These are phyloP conservation scores for Punctoribates punctum DNA, from an alignment of 2,888 invertebrate species.

Conservation along the genomic window DNA sequence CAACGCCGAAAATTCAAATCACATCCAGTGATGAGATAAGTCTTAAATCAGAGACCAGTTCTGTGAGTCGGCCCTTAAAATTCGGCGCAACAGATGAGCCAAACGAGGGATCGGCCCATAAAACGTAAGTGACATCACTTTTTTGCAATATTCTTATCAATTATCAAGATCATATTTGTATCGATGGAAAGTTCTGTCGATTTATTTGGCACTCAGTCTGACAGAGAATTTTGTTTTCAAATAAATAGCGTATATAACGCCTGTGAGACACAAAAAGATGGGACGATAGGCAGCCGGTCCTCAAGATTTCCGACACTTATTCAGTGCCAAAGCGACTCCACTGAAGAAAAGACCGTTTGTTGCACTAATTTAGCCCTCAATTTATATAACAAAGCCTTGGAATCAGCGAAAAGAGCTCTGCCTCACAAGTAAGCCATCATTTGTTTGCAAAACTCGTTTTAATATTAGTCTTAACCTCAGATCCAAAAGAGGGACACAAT, in stretches of 20 bases:
- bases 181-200: too few relatives aligned
- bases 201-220: too few relatives aligned
- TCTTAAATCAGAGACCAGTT: neutral
- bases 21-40: neutral
- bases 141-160: too few relatives aligned
- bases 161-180: too few relatives aligned
- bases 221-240: too few relatives aligned
- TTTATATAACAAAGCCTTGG: constrained; percentile 39
- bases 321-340: neutral
- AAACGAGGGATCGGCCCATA: too few relatives aligned
- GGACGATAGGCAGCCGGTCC: neutral
- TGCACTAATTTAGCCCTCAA: constrained; percentile 39
- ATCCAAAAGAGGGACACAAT: neutral
- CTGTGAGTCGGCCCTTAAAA: neutral
- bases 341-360: constrained; percentile 20
- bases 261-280: neutral
- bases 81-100: neutral
- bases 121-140: too few relatives aligned
- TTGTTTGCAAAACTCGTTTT: neutral
- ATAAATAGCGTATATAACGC: neutral
- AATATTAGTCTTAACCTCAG: neutral
- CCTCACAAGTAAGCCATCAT: constrained; percentile 13
- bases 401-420: constrained; percentile 40
- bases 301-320: neutral
- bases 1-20: too few relatives aligned